Percentiles rank a stretch among this genome's conserved stretches.
These are phyloP conservation scores for Macropus fuliginosus DNA, from an alignment of 2,797 vertebrate genomes.

Conservation along the genomic window DNA sequence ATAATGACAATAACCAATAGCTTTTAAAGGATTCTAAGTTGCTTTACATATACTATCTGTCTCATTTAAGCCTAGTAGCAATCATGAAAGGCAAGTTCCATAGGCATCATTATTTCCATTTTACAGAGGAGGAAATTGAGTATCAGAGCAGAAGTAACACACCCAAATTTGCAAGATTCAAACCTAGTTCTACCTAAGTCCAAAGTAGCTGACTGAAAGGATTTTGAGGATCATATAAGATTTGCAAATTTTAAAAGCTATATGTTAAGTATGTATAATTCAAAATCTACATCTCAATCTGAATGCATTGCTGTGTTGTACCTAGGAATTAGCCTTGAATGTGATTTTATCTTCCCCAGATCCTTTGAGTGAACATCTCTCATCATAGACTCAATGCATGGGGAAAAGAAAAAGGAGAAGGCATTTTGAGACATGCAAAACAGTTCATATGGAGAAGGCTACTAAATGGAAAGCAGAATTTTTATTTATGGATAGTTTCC, in stretches of 20 bases:
- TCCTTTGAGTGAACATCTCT: slow-evolving; percentile 46
- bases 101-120: background rate
- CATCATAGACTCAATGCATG: slow-evolving; percentile 47
- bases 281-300: slow-evolving; percentile 43
- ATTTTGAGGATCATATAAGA: background rate
- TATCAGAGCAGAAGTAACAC: background rate
- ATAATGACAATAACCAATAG: background rate
- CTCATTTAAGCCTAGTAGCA: background rate
- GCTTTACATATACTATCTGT: background rate
- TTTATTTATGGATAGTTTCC: background rate
- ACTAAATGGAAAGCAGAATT: background rate
- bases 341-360: slow-evolving; percentile 44
- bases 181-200: background rate
- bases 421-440: slow-evolving; percentile 27
- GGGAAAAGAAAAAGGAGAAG: slow-evolving; percentile 45
- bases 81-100: background rate
- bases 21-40: background rate
- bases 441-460: slow-evolving; percentile 22
- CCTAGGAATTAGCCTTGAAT: slow-evolving; percentile 26
- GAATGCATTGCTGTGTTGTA: background rate
- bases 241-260: background rate
- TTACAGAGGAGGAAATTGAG: background rate
- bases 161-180: background rate
- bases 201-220: background rate
- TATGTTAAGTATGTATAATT: background rate